Evolutionary conservation across 2,797 vertebrate genomes (phyloP).

Genomic region (Paratrypauchen microcephalus): DNA sequence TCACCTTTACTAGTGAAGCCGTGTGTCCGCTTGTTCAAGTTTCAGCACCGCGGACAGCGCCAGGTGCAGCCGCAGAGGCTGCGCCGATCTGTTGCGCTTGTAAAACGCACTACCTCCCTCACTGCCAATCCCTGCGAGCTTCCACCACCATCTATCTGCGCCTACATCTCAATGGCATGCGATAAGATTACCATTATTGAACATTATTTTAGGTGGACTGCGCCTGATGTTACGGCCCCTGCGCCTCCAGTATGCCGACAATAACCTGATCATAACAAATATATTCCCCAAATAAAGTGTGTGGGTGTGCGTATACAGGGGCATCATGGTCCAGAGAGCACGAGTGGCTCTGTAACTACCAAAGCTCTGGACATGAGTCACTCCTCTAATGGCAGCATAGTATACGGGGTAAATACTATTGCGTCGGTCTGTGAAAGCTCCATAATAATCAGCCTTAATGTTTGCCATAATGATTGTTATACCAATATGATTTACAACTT

Average conservation of each 20-base stretch:
- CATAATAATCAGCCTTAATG: neutral
- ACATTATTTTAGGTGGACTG: constrained; percentile 16
- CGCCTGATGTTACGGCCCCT: constrained; percentile 21
- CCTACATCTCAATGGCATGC: constrained; percentile 3
- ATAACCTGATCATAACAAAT: constrained; percentile 33
- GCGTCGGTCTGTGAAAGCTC: neutral
- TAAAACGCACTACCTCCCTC: constrained; percentile 14
- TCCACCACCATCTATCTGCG: neutral
- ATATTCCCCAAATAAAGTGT: constrained; percentile 40
- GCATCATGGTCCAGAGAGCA: constrained; percentile 44
- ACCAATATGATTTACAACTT: neutral
- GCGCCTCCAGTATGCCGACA: too few species aligned
- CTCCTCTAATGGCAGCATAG: constrained; percentile 53
- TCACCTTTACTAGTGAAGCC: constrained; percentile 24
- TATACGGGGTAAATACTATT: constrained; percentile 17
- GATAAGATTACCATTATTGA: constrained; percentile 13
- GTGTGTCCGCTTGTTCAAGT: constrained; percentile 23
- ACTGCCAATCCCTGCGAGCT: neutral
- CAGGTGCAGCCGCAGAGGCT: constrained; percentile 50
- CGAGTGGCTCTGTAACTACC: constrained; percentile 54
- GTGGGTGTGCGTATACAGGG: constrained; percentile 17
- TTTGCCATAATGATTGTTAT: neutral
- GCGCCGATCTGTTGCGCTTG: constrained; percentile 64
- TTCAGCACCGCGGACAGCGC: constrained; percentile 59
- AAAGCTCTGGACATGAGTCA: constrained; percentile 69